phyloP scores from a whole-genome alignment of 1,140 invertebrate genomes.

The Bactericera cockerelli region DNA sequence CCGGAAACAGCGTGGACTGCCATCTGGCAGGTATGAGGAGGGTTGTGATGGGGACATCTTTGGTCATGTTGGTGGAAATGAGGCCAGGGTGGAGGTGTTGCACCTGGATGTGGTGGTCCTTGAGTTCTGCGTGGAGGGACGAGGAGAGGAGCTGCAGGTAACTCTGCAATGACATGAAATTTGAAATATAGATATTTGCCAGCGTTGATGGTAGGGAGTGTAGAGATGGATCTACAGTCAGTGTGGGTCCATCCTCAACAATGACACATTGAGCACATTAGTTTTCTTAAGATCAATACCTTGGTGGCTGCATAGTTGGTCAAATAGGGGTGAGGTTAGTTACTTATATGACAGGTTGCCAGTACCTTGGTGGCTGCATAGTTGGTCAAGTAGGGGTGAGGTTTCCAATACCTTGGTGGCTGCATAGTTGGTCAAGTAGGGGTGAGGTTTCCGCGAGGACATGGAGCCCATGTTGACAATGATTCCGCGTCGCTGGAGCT shows the following conservation, averaged over 20 bases:
- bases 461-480: slow-evolving; percentile 78
- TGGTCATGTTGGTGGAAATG: slow-evolving; percentile 66
- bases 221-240: no score
- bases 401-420: slow-evolving; percentile 56
- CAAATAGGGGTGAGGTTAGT: no score
- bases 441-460: slow-evolving; percentile 65
- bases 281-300: no score
- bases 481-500: slow-evolving; percentile 50
- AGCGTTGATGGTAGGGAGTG: no score
- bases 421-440: slow-evolving; percentile 77
- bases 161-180: slow-evolving; percentile 35
- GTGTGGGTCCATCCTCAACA: no score
- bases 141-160: slow-evolving; percentile 60
- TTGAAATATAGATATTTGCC: no score
- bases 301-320: no score
- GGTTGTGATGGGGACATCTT: slow-evolving; percentile 54
- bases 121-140: slow-evolving; percentile 63
- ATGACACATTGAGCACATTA: no score
- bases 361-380: no score
- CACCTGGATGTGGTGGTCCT: slow-evolving; percentile 51
- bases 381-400: no score
- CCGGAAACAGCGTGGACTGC: slow-evolving; percentile 58
- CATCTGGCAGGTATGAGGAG: slow-evolving; percentile 30
- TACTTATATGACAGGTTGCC: no score
- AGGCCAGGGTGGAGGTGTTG: slow-evolving; percentile 77